Evolutionary conservation across 2,113 vertebrate species (phyloP), one percentile per base, ranked within the genome.

Genomic region (Hypomesus transpacificus): DNA sequence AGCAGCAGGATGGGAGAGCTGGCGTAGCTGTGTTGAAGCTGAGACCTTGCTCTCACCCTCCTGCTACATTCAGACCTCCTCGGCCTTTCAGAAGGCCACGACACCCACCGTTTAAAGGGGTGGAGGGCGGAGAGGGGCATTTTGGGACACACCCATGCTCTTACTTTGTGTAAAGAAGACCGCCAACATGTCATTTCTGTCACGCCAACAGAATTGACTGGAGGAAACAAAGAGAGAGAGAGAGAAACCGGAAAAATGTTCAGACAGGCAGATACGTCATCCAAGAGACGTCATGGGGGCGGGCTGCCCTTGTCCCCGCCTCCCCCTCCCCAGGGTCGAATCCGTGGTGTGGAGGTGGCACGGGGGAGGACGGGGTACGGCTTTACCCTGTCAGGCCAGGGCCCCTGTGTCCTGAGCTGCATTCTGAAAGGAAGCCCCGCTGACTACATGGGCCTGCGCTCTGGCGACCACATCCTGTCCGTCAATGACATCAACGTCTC

Each of bases 401-500:
- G 94, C 6, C 97, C 97, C 1, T 99, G 96, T 68, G 79, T 97
- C 75, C 94, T 99, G 54, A 95, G 94, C 80, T 92, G 95, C 13
- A 93, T 98, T 75, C 78, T 99, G 73, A 94, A 97, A 75, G 96
- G 96, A 20, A 96, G 96, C 80, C 97, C 97, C 0, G 95, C 97
- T 0, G 95, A 98, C 82, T 94, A 94, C 3, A 94, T 98, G 1
- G 95, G 95, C 11, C 91, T 99, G 72, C 94, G 93, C 4, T 91
- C 96, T 0, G 97, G 97, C 26, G 96, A 98, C 85, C 93, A 94
- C 76, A 95, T 99, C 74, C 89, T 97, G 26, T 93, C 93, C 0
- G 90, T 99, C 69, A 98, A 99, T 2, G 96, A 98, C 70, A 97
- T 96, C 74, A 96, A 94, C 0, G 96, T 99, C 81, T 95, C 92